phyloP scores from a whole-genome alignment of 1,140 invertebrate genomes.

The Meloidogyne chitwoodi region DNA sequence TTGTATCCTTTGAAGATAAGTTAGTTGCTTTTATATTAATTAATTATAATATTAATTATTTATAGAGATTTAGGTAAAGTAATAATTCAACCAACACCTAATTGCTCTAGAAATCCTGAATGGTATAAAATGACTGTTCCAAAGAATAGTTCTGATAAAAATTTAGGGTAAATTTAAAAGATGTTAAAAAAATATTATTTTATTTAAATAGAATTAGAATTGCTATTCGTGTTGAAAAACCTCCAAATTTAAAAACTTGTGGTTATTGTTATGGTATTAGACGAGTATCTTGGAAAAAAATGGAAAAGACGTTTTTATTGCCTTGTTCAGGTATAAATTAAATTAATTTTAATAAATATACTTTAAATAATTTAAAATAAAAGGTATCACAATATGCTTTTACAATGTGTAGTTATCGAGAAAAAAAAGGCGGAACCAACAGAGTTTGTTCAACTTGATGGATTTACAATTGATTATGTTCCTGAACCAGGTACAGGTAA shows the following conservation, averaged over 20 bases:
- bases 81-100: constrained; percentile 62
- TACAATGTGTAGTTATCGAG: constrained; percentile 98
- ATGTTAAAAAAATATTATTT: not conserved
- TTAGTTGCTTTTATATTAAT: not conserved
- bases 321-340: constrained; percentile 74
- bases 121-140: constrained; percentile 95
- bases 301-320: constrained; percentile 99
- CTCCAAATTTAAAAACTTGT: constrained; percentile 84
- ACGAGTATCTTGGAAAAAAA: constrained; percentile 97
- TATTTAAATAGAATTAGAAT: constrained; percentile 78
- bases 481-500: constrained; percentile 78
- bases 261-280: constrained; percentile 86
- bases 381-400: constrained; percentile 97
- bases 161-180: constrained; percentile 65
- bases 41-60: not conserved
- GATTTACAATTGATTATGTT: constrained; percentile 97
- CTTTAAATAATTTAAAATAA: not conserved
- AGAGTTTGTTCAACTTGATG: constrained; percentile 98
- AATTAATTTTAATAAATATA: not conserved
- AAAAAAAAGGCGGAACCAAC: constrained; percentile 98
- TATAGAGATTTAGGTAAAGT: constrained; percentile 57
- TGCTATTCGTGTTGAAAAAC: constrained; percentile 95
- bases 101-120: constrained; percentile 70
- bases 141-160: constrained; percentile 88
- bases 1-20: constrained; percentile 95